Evolutionary conservation across 2,888 invertebrate genomes (phyloP).

Genomic region (Cataglyphis albicans): DNA sequence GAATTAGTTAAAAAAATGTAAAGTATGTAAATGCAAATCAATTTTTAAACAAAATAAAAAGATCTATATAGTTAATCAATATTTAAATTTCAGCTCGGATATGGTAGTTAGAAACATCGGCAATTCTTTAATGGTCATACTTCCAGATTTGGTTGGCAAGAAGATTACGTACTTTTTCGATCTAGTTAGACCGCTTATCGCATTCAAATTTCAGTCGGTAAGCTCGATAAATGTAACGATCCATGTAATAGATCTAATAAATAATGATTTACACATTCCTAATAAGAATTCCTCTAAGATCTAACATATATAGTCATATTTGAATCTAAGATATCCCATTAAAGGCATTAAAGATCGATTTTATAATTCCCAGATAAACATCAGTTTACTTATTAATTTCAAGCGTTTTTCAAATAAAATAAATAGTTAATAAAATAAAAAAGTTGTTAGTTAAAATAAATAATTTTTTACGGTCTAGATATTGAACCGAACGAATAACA

Average conservation of each 20-base stretch:
- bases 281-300: background rate
- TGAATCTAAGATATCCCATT: background rate
- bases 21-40: background rate
- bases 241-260: background rate
- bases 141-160: slow-evolving; percentile 95
- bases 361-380: too few relatives aligned
- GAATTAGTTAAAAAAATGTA: background rate
- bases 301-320: background rate
- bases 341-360: too few relatives aligned
- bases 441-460: background rate
- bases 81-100: slow-evolving; percentile 89
- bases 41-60: background rate
- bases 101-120: slow-evolving; percentile 96
- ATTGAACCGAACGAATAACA: slow-evolving; percentile 97
- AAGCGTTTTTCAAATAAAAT: background rate
- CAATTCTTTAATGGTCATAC: slow-evolving; percentile 95
- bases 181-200: slow-evolving; percentile 95
- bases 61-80: background rate
- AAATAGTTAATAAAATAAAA: background rate
- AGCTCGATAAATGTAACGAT: slow-evolving; percentile 83
- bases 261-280: background rate
- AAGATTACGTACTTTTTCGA: slow-evolving; percentile 97
- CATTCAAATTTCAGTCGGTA: slow-evolving; percentile 98
- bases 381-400: background rate
- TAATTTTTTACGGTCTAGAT: slow-evolving; percentile 88